phyloP scores from a whole-genome alignment of 2,797 vertebrate genomes.

The Hypotaenidia okinawae region DNA sequence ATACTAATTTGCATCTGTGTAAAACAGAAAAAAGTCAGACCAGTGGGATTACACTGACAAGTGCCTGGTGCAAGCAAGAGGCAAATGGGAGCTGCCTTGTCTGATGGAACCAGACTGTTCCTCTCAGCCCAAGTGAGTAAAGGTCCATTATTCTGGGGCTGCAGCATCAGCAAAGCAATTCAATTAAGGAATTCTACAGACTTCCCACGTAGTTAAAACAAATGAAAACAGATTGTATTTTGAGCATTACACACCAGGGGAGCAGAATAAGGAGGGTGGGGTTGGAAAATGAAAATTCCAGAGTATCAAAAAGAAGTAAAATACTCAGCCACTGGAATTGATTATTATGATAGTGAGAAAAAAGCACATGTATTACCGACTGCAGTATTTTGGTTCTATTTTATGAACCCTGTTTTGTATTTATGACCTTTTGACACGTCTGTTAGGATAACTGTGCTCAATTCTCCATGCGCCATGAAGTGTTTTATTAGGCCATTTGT shows the following conservation, averaged over 20 bases:
- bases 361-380: neutral
- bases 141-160: conserved; percentile 15
- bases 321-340: neutral
- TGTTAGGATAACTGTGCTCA: neutral
- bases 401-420: neutral
- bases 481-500: neutral
- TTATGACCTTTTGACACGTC: neutral
- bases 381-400: neutral
- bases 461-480: neutral
- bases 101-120: conserved; percentile 11
- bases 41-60: neutral
- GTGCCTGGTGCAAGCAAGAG: neutral
- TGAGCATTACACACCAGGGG: neutral
- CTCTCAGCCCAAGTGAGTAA: neutral
- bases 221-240: conserved; percentile 31
- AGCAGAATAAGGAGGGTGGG: neutral
- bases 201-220: conserved; percentile 11
- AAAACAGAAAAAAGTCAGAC: neutral
- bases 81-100: neutral
- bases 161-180: conserved; percentile 39
- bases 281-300: neutral
- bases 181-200: conserved; percentile 16
- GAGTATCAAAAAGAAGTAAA: neutral
- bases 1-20: neutral
- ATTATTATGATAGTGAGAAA: neutral